Conservation (phyloP, 2,797 vertebrate species). For the Cetoscarus ocellatus region DNA sequence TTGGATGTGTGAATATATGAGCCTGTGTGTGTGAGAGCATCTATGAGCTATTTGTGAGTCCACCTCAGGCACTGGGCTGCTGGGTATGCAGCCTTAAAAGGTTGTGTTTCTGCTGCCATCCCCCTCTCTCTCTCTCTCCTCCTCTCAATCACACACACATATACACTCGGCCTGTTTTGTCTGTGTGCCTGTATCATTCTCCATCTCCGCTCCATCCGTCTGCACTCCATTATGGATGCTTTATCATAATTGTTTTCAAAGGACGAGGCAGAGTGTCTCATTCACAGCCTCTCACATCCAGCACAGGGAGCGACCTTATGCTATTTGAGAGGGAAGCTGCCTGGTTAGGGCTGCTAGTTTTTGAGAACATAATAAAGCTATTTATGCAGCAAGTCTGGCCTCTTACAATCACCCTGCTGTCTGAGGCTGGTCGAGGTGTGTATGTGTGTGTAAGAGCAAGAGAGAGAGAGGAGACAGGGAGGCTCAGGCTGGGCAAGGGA, state of each 20-base stretch:
- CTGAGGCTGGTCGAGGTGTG: slow-evolving; percentile 73
- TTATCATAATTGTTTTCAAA: slow-evolving; percentile 65
- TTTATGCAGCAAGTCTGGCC: slow-evolving; percentile 83
- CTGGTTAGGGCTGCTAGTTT: slow-evolving; percentile 73
- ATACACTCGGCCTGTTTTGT: slow-evolving; percentile 51
- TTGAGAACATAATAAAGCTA: slow-evolving; percentile 86
- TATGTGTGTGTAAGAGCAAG: slow-evolving; percentile 53
- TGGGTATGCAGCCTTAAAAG: slow-evolving; percentile 88
- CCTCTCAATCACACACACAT: slow-evolving; percentile 1
- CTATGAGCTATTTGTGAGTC: slow-evolving; percentile 81
- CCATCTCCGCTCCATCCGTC: slow-evolving; percentile 45
- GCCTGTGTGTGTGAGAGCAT: slow-evolving; percentile 45
- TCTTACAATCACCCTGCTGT: slow-evolving; percentile 85
- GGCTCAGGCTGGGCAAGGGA: slow-evolving; percentile 76
- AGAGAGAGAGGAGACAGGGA: slow-evolving; percentile 68
- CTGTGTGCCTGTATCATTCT: slow-evolving; percentile 44
- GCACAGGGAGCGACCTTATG: slow-evolving; percentile 75
- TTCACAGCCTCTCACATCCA: slow-evolving; percentile 59
- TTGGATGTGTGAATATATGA: slow-evolving; percentile 43
- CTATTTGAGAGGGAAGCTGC: slow-evolving; percentile 77
- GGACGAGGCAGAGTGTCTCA: slow-evolving; percentile 49
- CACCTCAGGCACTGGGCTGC: slow-evolving; percentile 78
- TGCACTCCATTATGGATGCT: slow-evolving; percentile 60
- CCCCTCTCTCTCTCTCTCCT: slow-evolving; percentile 11
- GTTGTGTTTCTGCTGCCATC: slow-evolving; percentile 79